phyloP scores from a whole-genome alignment of 2,888 invertebrate species.

The Belgica antarctica region DNA sequence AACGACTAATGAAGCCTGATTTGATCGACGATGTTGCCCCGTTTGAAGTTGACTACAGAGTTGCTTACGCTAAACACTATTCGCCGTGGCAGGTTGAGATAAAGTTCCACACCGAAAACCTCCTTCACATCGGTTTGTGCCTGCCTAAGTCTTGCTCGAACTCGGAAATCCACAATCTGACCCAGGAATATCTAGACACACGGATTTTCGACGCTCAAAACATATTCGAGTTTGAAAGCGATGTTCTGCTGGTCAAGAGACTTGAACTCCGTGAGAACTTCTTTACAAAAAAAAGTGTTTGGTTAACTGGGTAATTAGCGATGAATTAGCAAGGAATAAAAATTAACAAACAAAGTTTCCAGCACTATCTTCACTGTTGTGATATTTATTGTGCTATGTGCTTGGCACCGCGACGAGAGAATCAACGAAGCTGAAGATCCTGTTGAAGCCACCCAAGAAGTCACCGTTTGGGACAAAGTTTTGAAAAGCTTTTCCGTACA shows the following conservation, averaged over 20 bases:
- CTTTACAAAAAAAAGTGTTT: constrained; percentile 51
- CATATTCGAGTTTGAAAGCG: constrained; percentile 51
- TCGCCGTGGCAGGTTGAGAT: constrained; percentile 56
- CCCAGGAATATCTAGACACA: constrained; percentile 50
- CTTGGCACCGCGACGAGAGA: constrained; percentile 31
- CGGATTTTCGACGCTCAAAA: constrained; percentile 51
- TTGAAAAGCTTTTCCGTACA: constrained; percentile 52
- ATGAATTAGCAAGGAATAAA: background rate
- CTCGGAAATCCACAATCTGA: constrained; percentile 52
- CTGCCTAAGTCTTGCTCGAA: constrained; percentile 56
- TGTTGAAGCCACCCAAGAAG: constrained; percentile 22
- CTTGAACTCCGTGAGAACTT: constrained; percentile 51
- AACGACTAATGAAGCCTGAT: constrained; percentile 53
- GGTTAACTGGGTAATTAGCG: constrained; percentile 48
- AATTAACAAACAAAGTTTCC: background rate
- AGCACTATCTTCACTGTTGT: constrained; percentile 7
- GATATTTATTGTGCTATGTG: constrained; percentile 9
- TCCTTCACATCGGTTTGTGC: constrained; percentile 59
- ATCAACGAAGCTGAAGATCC: constrained; percentile 31
- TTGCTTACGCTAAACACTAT: constrained; percentile 53
- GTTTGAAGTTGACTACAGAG: constrained; percentile 54
- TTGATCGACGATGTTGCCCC: constrained; percentile 52
- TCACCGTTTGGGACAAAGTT: constrained; percentile 46
- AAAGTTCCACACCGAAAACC: constrained; percentile 55
- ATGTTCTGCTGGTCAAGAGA: constrained; percentile 54